Evolutionary conservation across 2,113 vertebrate genomes (phyloP).

Genomic region (Epinephelus cyanopodus): DNA sequence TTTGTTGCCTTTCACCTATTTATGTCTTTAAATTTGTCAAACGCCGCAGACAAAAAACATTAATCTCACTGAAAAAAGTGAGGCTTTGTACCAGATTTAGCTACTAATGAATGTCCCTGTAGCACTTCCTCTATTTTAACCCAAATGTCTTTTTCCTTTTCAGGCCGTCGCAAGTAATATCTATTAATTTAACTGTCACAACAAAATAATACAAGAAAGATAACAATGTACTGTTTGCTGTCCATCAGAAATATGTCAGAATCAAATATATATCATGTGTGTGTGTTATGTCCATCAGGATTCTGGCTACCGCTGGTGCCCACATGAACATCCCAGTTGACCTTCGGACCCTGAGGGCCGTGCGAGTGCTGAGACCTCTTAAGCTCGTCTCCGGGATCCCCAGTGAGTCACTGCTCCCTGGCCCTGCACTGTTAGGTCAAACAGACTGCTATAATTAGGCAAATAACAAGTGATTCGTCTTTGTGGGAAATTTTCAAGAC

Average conservation of each 20-base stretch:
- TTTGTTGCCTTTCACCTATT: constrained; percentile 43
- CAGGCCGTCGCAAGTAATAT: constrained; percentile 21
- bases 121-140: constrained; percentile 37
- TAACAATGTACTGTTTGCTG: neutral
- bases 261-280: neutral
- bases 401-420: constrained; percentile 86
- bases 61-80: constrained; percentile 19
- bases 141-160: constrained; percentile 25
- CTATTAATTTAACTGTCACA: constrained; percentile 6
- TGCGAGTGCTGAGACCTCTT: constrained; percentile 95
- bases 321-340: constrained; percentile 99
- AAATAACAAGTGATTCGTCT: neutral
- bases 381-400: constrained; percentile 99
- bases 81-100: constrained; percentile 36
- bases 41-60: constrained; percentile 24
- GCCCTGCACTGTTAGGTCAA: neutral
- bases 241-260: neutral
- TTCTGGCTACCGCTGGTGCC: constrained; percentile 95
- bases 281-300: constrained; percentile 83
- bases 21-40: constrained; percentile 25
- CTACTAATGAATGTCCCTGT: constrained; percentile 30
- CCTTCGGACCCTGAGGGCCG: constrained; percentile 95
- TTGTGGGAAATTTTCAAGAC: neutral
- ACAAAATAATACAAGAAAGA: neutral
- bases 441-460: neutral